Base-by-base conservation (phyloP, 2,113 vertebrate species). In the Lamprologus callipterus region DNA sequence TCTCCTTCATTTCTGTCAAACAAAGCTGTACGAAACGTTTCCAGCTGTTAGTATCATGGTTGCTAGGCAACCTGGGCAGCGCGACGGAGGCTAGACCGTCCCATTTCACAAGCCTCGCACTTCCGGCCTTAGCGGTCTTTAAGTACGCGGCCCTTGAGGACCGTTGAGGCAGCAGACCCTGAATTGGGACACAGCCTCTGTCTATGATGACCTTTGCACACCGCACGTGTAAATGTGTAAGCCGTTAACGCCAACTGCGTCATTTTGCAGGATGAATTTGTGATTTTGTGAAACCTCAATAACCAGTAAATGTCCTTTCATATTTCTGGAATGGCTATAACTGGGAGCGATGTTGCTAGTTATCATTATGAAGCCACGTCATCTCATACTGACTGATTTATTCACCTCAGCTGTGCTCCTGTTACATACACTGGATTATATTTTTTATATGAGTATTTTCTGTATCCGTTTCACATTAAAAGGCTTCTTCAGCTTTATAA, bases 81-180 rank as follows among this genome's bases (percentile, higher is more conserved):
- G 0, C 6, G 0, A 45, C 13, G 1, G 42, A 45, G 6, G 42
- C 3, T 16, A 45, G 2, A 45, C 42, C 13, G 6, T 45, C 42
- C 3, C 0, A 16, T 45, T 45, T 45, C 42, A 45, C 13, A 16
- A 45, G 6, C 42, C 3, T 45, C 42, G 13, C 3, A 45, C 42
- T 45, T 45, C 42, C 3, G 42, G 42, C 42, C 13, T 45, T 7
- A 16, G 13, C 1, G 42, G 42, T 16, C 42, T 45, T 45, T 16
- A 0, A 45, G 42, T 45, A 45, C 13, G 13, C 6, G 2, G 6
- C 3, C 13, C 13, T 45, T 7, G 42, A 4, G 42, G 42, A 45
- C 0, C 42, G 6, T 45, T 16, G 3, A 45, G 42, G 42, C 40
- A 1, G 42, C 13, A 45, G 42, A 45, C 3, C 42, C 42, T 45